Evolutionary conservation across 2,113 vertebrate species (phyloP).

Genomic region (Tragulus kanchil): DNA sequence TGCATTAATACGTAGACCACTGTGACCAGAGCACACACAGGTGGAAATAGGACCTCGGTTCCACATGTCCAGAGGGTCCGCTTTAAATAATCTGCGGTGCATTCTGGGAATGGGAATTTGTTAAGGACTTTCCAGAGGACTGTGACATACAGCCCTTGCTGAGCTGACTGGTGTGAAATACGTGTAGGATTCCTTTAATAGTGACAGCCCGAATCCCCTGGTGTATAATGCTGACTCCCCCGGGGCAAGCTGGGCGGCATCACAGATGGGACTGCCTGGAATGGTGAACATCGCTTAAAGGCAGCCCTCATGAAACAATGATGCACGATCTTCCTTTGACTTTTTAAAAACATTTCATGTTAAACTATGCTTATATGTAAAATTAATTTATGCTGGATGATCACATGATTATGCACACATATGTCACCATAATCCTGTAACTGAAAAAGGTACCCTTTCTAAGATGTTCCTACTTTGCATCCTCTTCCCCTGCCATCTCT

Average conservation of each 20-base stretch:
- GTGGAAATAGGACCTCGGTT: fast-evolving
- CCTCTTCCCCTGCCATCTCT: too few relatives aligned
- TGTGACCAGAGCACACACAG: background rate
- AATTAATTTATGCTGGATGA: background rate
- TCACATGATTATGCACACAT: background rate
- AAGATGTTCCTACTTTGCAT: background rate
- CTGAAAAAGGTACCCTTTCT: background rate
- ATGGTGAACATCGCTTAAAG: background rate
- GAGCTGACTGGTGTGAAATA: background rate
- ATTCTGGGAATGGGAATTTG: background rate
- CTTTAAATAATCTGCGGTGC: background rate
- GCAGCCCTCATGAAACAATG: background rate
- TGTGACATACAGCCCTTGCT: background rate
- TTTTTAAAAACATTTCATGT: background rate
- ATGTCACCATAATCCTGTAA: background rate
- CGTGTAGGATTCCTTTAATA: background rate
- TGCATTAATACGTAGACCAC: background rate
- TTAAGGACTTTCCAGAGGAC: background rate
- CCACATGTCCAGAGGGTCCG: background rate
- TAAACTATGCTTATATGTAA: background rate
- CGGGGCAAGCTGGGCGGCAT: background rate
- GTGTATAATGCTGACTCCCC: background rate
- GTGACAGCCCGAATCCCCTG: background rate
- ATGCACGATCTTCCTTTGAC: background rate
- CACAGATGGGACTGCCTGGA: background rate